Percentiles rank a stretch among this genome's conserved stretches.
Evolutionary conservation across 2,888 invertebrate genomes (phyloP).

Genomic region (Steinernema hermaphroditum): DNA sequence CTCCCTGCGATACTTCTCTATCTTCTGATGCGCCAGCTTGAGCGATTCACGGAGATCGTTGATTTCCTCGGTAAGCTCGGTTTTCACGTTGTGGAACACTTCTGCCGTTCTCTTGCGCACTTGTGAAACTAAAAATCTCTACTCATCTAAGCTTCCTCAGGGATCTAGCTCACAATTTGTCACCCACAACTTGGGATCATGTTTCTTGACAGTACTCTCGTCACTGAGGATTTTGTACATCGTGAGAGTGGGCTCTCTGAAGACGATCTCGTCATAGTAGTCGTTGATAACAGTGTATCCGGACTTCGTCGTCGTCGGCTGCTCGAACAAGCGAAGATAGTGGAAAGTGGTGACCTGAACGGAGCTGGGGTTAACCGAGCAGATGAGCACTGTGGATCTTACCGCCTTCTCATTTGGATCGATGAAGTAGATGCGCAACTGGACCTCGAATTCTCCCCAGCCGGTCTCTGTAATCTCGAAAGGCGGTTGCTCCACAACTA

Average conservation of each 20-base stretch:
- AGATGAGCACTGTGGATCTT: slow-evolving; percentile 19
- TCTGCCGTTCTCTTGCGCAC: slow-evolving; percentile 42
- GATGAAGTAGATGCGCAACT: slow-evolving; percentile 93
- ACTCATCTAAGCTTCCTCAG: too few species aligned
- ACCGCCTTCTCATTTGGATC: slow-evolving; percentile 93
- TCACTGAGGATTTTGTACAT: slow-evolving; percentile 45
- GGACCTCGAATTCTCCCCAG: slow-evolving; percentile 99
- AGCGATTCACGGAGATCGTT: slow-evolving; percentile 50
- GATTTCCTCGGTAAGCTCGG: slow-evolving; percentile 49
- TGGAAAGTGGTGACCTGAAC: slow-evolving; percentile 53
- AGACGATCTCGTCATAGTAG: slow-evolving; percentile 60
- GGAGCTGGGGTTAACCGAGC: neutral
- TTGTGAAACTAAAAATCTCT: slow-evolving; percentile 48
- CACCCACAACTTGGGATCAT: slow-evolving; percentile 43
- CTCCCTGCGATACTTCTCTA: neutral
- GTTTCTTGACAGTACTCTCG: slow-evolving; percentile 42
- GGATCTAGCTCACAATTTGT: slow-evolving; percentile 50
- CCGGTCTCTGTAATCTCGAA: slow-evolving; percentile 97
- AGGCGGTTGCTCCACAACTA: slow-evolving; percentile 87
- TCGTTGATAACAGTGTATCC: slow-evolving; percentile 52
- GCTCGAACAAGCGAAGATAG: slow-evolving; percentile 58
- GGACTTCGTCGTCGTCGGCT: slow-evolving; percentile 48
- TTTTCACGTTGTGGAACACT: slow-evolving; percentile 41
- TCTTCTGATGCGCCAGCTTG: neutral
- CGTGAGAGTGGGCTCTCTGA: slow-evolving; percentile 54